These are phyloP conservation scores for Agrenia bidenticulata DNA, from an alignment of 2,888 invertebrate species.

Conservation along the genomic window DNA sequence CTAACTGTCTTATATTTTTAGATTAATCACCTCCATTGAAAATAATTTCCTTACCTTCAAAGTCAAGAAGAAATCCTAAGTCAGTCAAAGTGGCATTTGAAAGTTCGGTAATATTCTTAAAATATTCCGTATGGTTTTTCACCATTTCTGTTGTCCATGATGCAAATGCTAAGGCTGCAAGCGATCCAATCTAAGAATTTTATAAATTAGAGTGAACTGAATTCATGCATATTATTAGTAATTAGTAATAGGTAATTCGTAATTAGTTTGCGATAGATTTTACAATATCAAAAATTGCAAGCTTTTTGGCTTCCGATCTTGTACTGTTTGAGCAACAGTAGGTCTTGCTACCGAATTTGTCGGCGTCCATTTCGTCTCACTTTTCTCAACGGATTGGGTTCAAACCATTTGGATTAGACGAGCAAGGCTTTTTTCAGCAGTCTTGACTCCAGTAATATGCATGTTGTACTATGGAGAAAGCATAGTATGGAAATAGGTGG, in stretches of 20 bases:
- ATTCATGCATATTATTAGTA: neutral
- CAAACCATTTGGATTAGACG: too few relatives aligned
- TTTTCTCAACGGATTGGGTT: too few relatives aligned
- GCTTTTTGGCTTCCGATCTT: slow-evolving; percentile 43
- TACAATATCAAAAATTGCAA: slow-evolving; percentile 48
- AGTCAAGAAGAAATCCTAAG: slow-evolving; percentile 38
- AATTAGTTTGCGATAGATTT: slow-evolving; percentile 6
- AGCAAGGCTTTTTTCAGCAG: too few relatives aligned
- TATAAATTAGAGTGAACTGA: too few relatives aligned
- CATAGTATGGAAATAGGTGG: too few relatives aligned
- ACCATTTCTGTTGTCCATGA: slow-evolving; percentile 37
- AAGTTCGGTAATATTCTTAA: slow-evolving; percentile 34
- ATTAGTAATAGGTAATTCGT: neutral
- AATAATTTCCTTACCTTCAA: slow-evolving; percentile 24
- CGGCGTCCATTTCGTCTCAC: slow-evolving; percentile 3
- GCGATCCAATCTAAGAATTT: slow-evolving; percentile 16
- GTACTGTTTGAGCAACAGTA: slow-evolving; percentile 51
- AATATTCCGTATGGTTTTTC: slow-evolving; percentile 39
- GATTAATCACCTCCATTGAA: too few relatives aligned
- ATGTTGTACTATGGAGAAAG: too few relatives aligned
- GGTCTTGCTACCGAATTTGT: slow-evolving; percentile 38
- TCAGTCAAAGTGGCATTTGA: slow-evolving; percentile 40
- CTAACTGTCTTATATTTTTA: too few relatives aligned
- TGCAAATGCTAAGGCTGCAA: neutral
- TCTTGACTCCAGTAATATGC: too few relatives aligned